Base-by-base conservation (phyloP, 2,113 vertebrate genomes). In the Anthoscopus minutus region DNA sequence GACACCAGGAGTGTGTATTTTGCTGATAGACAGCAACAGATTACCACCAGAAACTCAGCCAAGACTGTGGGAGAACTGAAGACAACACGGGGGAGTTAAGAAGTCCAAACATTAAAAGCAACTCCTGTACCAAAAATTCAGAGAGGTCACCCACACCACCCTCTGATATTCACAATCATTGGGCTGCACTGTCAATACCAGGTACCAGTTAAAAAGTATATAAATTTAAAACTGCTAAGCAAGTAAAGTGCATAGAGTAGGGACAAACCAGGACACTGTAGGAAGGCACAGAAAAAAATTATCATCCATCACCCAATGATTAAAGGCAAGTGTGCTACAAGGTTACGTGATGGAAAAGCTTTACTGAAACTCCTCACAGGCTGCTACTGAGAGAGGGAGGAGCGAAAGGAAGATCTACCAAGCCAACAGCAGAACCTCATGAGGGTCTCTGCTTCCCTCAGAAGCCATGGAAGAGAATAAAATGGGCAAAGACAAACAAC, bases 1-100 rank as follows among this genome's bases (percentile, higher is more conserved):
- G 92, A 76, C 70, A 91, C 48, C 47, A 50, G 30, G 47, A 80
- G 62, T 3, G 10, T 51, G 88, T 65, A 81, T 90, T 88, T 53
- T 90, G 88, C 82, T 94, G 89, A 94, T 9, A 94, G 78, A 84
- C 86, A 86, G 92, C 74, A 80, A 62, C 60, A 83, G 62, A 89
- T 90, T 80, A 88, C 42, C 72, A 92, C 54, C 58, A 70, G 16
- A 76, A 87, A 76, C 48, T 62, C 71, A 82, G 92, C 76, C 78
- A 90, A 91, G 64, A 94, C 81, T 1, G 31, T 56, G 64, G 67
- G 56, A 90, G 67, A 88, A 89, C 40, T 65, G 47, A 87, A 95
- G 83, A 81, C 69, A 92, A 73, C 47, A 44, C 0, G 42, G 71
- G 37, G 84, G 53, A 80, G 66, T 85, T 62, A 88, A 84, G 70